Base-by-base conservation (phyloP, 2,888 invertebrate genomes). In the Cantharis rufa region DNA sequence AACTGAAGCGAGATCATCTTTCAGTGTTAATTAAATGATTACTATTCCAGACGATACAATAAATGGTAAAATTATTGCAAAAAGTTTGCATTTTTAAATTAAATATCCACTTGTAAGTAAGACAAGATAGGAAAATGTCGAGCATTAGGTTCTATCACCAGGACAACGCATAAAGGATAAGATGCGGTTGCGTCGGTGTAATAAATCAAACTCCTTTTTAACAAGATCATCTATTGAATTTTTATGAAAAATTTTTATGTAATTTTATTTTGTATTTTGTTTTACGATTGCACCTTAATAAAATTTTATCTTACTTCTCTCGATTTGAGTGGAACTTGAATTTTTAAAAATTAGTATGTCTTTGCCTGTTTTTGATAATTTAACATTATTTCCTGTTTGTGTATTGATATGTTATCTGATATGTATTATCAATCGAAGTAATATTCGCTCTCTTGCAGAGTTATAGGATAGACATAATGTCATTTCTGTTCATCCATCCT, bases 161-260 rank as follows among this genome's bases (percentile, higher is more conserved):
- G 76, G 78, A 72, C 78, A 76, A 78, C 78, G 78, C 73, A 70
- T 78, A 78, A 71, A 76, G 74, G 74, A 76, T 78, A 76, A 69
- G 78, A 72, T 72, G 80, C 79, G 77, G 79, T 76, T 78, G 77
- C 63, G 78, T 76, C 79, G 78, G 76, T 73, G 79, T 79, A 80
- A 80, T 80, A 80, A 80, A 80, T 80, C 80, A 80, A 79, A 75
- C 78, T 78, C 76, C 78, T 74, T 78, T 76, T 79, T 80, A 80
- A 80, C 80, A 80, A 80, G 80, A 79, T 74, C 79, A 76, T 69
- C 78, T 76, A 80, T 80, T 79, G 80, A 80, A 80, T 80, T 80
- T 80, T 78, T 79, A 80, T 80, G 79, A 79, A 79, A 74, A 74
- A 74, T 48, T 69, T 71, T 76, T 72, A 63, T 64, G 62, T 66